Base-by-base conservation (phyloP, 2,888 invertebrate species). In the Scaeva pyrastri region DNA sequence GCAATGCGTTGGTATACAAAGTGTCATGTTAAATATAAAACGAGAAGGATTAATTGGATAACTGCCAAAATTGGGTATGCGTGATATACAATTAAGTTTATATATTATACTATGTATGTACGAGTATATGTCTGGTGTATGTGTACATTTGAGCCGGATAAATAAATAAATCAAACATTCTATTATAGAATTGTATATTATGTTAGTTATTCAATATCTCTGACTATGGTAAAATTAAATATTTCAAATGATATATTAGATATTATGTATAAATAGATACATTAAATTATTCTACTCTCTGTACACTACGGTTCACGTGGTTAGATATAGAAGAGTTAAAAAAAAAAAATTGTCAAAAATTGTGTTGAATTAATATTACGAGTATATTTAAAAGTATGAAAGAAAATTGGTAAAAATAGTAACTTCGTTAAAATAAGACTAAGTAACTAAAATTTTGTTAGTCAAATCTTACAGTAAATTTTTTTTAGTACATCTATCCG, bases 1-100 rank as follows among this genome's bases (percentile, higher is more conserved):
- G 16, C 71, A n/a, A 60, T 45, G 41, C 23, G 45, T 75, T 48
- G 55, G 48, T 80, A 45, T 70, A 74, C 60, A 80, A 31, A 75
- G 80, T 80, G 74, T 70, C 80, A 80, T 80, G 80, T 74, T 74
- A 70, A 80, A 74, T 70, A 74, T 70, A 80, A 74, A 74, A 62
- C 70, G 68, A 75, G 70, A 31, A 21, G 62, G 74, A 80, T 80
- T 75, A 80, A 80, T 80, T 80, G 80, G 80, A 62, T 62, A 55
- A 39, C 26, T 10, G 74, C 80, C 80, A 80, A 75, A 70, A 26
- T 62, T 43, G 5, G 26, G 7, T 36, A 6, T 31, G n/a, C 14
- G 52, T 23, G 12, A 6, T n/a, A 7, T 52, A 26, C 16, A 36
- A n/a, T n/a, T n/a, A n/a, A n/a, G 2, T 8, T 4, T 31, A 31